Conservation (phyloP, 2,797 vertebrate genomes). For the Hapalemur alaotrensis region DNA sequence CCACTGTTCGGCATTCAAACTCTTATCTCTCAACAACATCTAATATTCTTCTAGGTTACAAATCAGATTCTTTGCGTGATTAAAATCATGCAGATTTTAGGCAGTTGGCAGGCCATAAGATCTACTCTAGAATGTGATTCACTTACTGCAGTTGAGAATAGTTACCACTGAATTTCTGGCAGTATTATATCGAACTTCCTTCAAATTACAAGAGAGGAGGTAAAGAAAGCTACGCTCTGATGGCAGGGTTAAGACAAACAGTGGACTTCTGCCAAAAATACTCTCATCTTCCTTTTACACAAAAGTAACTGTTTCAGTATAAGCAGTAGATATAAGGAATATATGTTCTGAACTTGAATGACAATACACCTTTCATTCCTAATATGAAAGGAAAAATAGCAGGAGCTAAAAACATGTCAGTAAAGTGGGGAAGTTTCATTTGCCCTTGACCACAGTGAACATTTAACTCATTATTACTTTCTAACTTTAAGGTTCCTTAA, state of each 20-base stretch:
- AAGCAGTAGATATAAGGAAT: not conserved
- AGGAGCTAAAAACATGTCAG: not conserved
- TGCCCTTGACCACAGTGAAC: not conserved
- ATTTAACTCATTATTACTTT: not conserved
- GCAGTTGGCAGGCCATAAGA: not conserved
- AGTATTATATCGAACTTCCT: conserved; percentile 1
- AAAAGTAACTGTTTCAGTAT: not conserved
- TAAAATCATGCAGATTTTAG: not conserved
- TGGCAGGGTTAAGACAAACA: not conserved
- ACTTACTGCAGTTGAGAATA: not conserved
- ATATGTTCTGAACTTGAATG: not conserved
- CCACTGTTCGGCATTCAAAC: not conserved
- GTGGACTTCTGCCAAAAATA: not conserved
- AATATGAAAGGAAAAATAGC: not conserved
- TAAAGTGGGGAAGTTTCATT: not conserved
- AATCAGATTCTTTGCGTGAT: not conserved
- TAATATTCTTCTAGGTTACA: not conserved
- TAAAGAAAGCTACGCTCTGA: not conserved
- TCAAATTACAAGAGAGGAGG: not conserved
- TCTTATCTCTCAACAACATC: not conserved
- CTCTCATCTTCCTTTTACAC: not conserved
- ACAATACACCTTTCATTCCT: not conserved
- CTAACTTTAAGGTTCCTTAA: not conserved
- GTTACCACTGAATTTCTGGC: not conserved
- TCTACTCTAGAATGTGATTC: not conserved